Base-by-base conservation (phyloP, 1,140 invertebrate genomes). In the Drosophila repletoides region DNA sequence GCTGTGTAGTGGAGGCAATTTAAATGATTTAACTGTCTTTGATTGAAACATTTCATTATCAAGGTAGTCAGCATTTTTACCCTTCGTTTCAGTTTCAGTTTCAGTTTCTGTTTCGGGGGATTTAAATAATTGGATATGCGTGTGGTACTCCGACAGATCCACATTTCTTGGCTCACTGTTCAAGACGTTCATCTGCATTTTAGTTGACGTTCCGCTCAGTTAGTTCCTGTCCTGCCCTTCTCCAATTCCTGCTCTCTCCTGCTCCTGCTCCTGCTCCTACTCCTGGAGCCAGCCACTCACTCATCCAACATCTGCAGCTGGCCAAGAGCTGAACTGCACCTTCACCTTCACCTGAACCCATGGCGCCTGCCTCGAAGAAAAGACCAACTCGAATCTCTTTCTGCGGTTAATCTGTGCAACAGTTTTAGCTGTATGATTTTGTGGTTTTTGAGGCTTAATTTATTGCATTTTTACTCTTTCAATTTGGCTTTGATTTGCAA, bases 81-180 rank as follows among this genome's bases (percentile, higher is more conserved):
- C 15, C 19, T 51, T 49, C 21, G 49, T 36, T 45, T n/a, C 14
- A 10, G 9, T 9, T 29, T 40, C 26, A 3, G 22, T 28, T 21
- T 51, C 24, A 6, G 15, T 46, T 59, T 59, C 6, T 24, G 55
- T 64, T 64, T 19, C 3, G 7, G 63, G 52, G 70, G 72, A 88
- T 88, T 88, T 88, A 88, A 88, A 88, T 88, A 88, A 88, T 88
- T 88, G 84, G 80, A 88, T 88, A 86, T 88, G 84, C 84, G 84
- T 88, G 84, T 88, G 84, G 79, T 71, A 70, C 21, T 43, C 6
- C 28, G 19, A 22, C 31, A 31, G 45, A 29, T 33, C 26, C 34
- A 61, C 15, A 52, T n/a, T n/a, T n/a, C n/a, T n/a, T n/a, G n/a
- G n/a, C n/a, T n/a, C n/a, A n/a, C n/a, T n/a, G n/a, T n/a, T n/a